Percentiles rank a stretch among this genome's conserved stretches.
phyloP scores from a whole-genome alignment of 2,888 invertebrate genomes.

The Spilarctia lutea region DNA sequence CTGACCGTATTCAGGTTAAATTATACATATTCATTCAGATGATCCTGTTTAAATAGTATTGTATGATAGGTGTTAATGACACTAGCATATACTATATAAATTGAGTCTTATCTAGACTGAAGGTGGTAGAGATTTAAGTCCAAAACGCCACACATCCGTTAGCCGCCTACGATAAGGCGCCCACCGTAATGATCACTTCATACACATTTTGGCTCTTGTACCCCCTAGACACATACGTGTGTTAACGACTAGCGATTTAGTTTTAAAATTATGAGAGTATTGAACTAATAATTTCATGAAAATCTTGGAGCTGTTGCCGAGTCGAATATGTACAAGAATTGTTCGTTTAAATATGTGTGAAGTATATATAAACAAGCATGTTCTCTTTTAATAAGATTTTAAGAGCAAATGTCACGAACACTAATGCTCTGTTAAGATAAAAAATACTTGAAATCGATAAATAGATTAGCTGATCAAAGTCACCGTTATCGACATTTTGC shows the following conservation, averaged over 20 bases:
- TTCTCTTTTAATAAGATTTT: constrained; percentile 20
- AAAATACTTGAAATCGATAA: constrained; percentile 4
- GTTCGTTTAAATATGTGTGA: not conserved
- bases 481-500: constrained; percentile 19
- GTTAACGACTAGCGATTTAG: too few species aligned
- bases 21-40: not conserved
- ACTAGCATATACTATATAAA: not conserved
- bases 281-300: too few species aligned
- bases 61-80: not conserved
- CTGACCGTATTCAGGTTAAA: not conserved
- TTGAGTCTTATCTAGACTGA: constrained; percentile 7
- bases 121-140: not conserved
- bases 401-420: constrained; percentile 28
- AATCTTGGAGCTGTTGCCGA: too few species aligned
- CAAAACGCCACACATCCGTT: constrained; percentile 8
- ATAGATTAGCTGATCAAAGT: constrained; percentile 36
- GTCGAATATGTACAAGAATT: too few species aligned
- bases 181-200: constrained; percentile 8
- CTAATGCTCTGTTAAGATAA: constrained; percentile 19
- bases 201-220: not conserved
- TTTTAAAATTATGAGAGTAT: too few species aligned
- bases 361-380: not conserved
- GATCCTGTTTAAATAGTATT: not conserved
- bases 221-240: not conserved
- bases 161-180: constrained; percentile 1